These are phyloP conservation scores for Pipa parva DNA, from an alignment of 2,113 vertebrate genomes.

Conservation along the genomic window DNA sequence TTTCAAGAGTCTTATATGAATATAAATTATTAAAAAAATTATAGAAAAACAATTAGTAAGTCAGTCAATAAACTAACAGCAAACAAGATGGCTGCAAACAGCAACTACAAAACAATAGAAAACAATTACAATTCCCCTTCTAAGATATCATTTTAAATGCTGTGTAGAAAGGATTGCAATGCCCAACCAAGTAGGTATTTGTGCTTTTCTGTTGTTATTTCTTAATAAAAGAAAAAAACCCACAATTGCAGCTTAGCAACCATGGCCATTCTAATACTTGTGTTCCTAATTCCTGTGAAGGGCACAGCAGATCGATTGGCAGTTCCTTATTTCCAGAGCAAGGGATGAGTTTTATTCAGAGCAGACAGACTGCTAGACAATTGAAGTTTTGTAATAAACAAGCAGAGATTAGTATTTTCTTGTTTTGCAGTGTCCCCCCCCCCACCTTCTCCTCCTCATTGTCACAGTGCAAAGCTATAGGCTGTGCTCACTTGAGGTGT, in stretches of 20 bases:
- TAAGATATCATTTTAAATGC: too few relatives aligned
- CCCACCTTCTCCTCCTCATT: slow-evolving; percentile 58
- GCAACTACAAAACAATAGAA: too few relatives aligned
- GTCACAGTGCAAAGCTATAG: slow-evolving; percentile 76
- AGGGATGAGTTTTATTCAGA: slow-evolving; percentile 65
- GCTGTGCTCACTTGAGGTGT: slow-evolving; percentile 88
- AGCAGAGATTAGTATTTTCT: slow-evolving; percentile 66
- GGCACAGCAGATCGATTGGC: slow-evolving; percentile 49
- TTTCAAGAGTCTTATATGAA: too few relatives aligned
- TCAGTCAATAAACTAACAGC: too few relatives aligned
- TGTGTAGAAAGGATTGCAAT: too few relatives aligned
- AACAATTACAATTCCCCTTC: too few relatives aligned
- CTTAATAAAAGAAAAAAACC: too few relatives aligned
- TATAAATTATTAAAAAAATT: too few relatives aligned
- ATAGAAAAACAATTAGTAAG: too few relatives aligned
- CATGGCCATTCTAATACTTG: neutral
- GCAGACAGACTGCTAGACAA: slow-evolving; percentile 67
- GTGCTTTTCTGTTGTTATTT: too few relatives aligned
- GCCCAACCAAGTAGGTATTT: too few relatives aligned
- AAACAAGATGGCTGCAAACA: too few relatives aligned
- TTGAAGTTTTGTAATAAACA: slow-evolving; percentile 64
- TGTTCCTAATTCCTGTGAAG: slow-evolving; percentile 41
- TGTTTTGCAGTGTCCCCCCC: slow-evolving; percentile 57
- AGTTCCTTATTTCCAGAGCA: slow-evolving; percentile 58
- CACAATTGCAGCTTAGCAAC: neutral